phyloP scores from a whole-genome alignment of 1,140 invertebrate genomes.

The Capitella teleta region DNA sequence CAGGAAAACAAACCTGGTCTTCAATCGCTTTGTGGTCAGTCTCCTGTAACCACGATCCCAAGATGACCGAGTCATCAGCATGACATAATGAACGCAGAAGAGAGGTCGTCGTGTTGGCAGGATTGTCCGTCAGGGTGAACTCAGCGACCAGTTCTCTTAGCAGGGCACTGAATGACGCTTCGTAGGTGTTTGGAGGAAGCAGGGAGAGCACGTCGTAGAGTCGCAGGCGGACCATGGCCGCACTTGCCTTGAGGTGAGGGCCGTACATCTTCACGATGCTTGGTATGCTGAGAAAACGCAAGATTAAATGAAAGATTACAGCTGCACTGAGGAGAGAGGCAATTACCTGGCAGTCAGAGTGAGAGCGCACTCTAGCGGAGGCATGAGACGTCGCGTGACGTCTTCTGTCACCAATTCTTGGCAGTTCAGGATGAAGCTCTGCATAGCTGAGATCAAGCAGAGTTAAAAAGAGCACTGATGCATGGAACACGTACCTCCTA shows the following conservation, averaged over 20 bases:
- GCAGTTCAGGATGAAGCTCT: slow-evolving; percentile 83
- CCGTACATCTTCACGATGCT: slow-evolving; percentile 83
- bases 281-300: slow-evolving; percentile 53
- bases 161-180: slow-evolving; percentile 49
- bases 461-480: background rate
- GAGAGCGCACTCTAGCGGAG: slow-evolving; percentile 85
- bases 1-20: slow-evolving; percentile 74
- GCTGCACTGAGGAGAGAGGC: background rate
- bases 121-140: slow-evolving; percentile 89
- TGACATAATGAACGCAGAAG: slow-evolving; percentile 76
- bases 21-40: slow-evolving; percentile 94
- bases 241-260: slow-evolving; percentile 81
- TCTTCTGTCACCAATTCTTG: slow-evolving; percentile 78
- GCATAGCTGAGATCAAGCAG: slow-evolving; percentile 49
- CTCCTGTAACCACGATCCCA: slow-evolving; percentile 60
- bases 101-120: slow-evolving; percentile 86
- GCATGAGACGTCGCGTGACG: slow-evolving; percentile 70
- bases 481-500: slow-evolving; percentile 50
- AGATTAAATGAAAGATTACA: background rate
- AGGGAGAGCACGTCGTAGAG: slow-evolving; percentile 80
- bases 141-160: slow-evolving; percentile 80
- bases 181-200: slow-evolving; percentile 69
- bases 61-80: slow-evolving; percentile 65
- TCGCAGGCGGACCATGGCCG: slow-evolving; percentile 79
- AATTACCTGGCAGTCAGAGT: slow-evolving; percentile 84